Evolutionary conservation across 1,140 invertebrate genomes (phyloP).

Genomic region (Vanessa atalanta): DNA sequence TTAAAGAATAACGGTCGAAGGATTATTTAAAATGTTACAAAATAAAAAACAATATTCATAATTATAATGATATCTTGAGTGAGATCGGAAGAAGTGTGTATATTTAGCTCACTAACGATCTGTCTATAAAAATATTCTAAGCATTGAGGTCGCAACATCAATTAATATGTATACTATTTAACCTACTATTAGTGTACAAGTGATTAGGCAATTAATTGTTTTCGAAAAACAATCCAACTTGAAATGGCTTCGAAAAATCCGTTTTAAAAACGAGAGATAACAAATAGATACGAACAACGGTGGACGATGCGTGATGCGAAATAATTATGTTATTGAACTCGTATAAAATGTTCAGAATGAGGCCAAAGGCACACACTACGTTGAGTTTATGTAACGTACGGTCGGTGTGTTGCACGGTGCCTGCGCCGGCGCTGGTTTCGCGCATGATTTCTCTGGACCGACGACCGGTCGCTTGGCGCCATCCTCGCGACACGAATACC

Average conservation of each 20-base stretch:
- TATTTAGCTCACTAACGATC: not conserved
- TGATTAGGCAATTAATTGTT: conserved; percentile 6
- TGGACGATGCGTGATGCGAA: conserved; percentile 22
- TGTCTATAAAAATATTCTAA: not conserved
- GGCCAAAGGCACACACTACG: conserved; percentile 46
- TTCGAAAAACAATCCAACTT: not conserved
- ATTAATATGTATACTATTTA: conserved; percentile 27
- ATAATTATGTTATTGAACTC: conserved; percentile 42
- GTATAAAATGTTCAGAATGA: conserved; percentile 36
- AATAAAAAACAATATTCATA: too few species aligned
- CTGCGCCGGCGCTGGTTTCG: conserved; percentile 6
- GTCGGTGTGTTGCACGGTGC: conserved; percentile 5
- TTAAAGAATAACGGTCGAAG: too few species aligned
- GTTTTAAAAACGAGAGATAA: not conserved
- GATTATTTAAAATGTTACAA: too few species aligned
- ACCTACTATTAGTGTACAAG: not conserved
- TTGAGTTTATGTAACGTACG: conserved; percentile 46
- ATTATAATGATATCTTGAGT: too few species aligned
- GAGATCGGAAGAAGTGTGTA: too few species aligned
- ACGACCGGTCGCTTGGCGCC: conserved; percentile 39
- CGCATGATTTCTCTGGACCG: conserved; percentile 36
- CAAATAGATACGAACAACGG: conserved; percentile 1
- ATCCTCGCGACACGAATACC: conserved; percentile 35
- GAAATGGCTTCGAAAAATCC: not conserved
- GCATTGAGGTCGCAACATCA: conserved; percentile 21